These are phyloP conservation scores for Leptarthrus brevirostris DNA, from an alignment of 2,888 invertebrate species.

Conservation along the genomic window DNA sequence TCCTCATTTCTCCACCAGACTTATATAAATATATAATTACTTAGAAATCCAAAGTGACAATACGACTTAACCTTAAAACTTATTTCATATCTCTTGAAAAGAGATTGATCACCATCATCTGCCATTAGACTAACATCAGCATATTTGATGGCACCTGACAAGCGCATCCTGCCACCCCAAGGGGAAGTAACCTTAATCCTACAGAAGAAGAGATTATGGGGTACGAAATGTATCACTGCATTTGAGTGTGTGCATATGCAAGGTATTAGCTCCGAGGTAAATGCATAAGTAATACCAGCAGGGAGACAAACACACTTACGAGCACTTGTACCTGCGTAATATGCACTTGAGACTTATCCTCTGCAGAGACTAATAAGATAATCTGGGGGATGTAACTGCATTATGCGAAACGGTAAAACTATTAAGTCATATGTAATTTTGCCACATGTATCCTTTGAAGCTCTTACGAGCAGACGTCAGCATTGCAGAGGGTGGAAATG, in stretches of 20 bases:
- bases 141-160: conserved; percentile 1
- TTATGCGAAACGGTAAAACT: conserved; percentile 58
- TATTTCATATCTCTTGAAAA: too few species aligned
- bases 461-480: background rate
- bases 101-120: too few species aligned
- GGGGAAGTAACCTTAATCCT: conserved; percentile 7
- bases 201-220: conserved; percentile 28
- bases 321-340: conserved; percentile 36
- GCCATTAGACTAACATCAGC: too few species aligned
- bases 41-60: too few species aligned
- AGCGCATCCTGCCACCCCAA: conserved; percentile 2
- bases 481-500: background rate
- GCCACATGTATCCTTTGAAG: conserved; percentile 34
- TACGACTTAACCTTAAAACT: too few species aligned
- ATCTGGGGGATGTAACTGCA: conserved; percentile 63
- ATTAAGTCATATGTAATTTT: conserved; percentile 51
- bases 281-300: conserved; percentile 43
- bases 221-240: conserved; percentile 10
- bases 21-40: too few species aligned
- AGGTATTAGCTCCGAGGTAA: conserved; percentile 8
- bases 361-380: conserved; percentile 61
- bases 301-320: conserved; percentile 40
- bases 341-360: conserved; percentile 43
- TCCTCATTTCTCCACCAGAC: too few species aligned
- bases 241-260: conserved; percentile 20